Percentiles rank a stretch among this genome's conserved stretches.
Conservation (phyloP, 2,113 vertebrate species). For the Leucoraja erinaceus region DNA sequence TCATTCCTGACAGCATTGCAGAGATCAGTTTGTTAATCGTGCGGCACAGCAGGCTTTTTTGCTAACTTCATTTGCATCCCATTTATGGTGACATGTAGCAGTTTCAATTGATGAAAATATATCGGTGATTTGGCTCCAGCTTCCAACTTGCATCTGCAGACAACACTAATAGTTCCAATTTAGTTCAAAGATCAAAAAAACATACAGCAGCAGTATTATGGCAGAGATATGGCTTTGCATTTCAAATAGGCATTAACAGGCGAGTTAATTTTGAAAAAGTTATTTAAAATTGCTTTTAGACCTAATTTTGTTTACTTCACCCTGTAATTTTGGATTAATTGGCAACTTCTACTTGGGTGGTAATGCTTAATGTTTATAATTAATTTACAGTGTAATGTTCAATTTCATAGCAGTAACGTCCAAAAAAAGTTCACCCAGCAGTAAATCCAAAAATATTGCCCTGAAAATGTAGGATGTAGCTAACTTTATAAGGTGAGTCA, state of each 20-base stretch:
- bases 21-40: background rate
- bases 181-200: constrained; percentile 2
- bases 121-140: background rate
- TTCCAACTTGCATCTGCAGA: background rate
- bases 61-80: constrained; percentile 3
- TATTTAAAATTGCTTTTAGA: constrained; percentile 10
- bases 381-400: background rate
- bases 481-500: background rate
- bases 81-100: background rate
- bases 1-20: background rate
- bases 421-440: constrained; percentile 6
- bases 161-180: background rate
- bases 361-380: constrained; percentile 19
- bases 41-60: background rate
- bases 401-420: background rate
- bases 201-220: background rate
- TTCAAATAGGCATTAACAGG: background rate
- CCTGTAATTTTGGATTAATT: background rate
- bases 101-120: background rate
- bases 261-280: background rate
- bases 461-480: background rate
- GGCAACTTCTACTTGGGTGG: background rate
- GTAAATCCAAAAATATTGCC: background rate
- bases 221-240: background rate
- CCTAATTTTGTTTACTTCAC: background rate